A percentile compares a stretch with the other conserved stretches of the same genome.
Evolutionary conservation across 2,113 vertebrate species (phyloP).

Genomic region (Nansenia antarctica): DNA sequence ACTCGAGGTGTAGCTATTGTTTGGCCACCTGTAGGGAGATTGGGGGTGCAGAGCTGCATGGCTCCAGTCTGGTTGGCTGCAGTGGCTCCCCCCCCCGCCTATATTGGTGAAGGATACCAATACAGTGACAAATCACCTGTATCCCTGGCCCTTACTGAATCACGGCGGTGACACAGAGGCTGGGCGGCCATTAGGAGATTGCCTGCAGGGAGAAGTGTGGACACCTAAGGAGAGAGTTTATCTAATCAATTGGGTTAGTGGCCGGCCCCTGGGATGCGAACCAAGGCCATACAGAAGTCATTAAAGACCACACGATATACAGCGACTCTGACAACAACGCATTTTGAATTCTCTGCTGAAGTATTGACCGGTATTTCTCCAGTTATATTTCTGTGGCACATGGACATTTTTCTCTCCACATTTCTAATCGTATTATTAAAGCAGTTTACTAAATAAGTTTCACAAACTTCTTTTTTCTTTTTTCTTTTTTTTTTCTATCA

Average conservation of each 20-base stretch:
- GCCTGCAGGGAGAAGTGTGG: conserved; percentile 49
- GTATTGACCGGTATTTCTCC: background rate
- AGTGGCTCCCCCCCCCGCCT: background rate
- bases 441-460: too few relatives aligned
- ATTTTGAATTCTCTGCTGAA: background rate
- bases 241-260: conserved; percentile 73
- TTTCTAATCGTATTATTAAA: too few relatives aligned
- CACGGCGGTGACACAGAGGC: conserved; percentile 43
- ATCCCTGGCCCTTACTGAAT: conserved; percentile 21
- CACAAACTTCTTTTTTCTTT: too few relatives aligned
- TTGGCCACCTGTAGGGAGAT: conserved; percentile 8
- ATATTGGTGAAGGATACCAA: background rate
- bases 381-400: too few relatives aligned
- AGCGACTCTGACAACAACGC: conserved; percentile 7
- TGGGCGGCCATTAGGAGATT: conserved; percentile 67
- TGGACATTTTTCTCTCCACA: too few relatives aligned
- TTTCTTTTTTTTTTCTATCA: background rate
- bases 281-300: conserved; percentile 65
- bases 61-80: conserved; percentile 18
- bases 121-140: conserved; percentile 21
- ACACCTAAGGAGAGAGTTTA: conserved; percentile 58
- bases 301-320: conserved; percentile 18
- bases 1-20: conserved; percentile 7
- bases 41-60: background rate
- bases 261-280: too few relatives aligned